Base-by-base conservation (phyloP, 2,113 vertebrate genomes). In the Vulpes vulpes region DNA sequence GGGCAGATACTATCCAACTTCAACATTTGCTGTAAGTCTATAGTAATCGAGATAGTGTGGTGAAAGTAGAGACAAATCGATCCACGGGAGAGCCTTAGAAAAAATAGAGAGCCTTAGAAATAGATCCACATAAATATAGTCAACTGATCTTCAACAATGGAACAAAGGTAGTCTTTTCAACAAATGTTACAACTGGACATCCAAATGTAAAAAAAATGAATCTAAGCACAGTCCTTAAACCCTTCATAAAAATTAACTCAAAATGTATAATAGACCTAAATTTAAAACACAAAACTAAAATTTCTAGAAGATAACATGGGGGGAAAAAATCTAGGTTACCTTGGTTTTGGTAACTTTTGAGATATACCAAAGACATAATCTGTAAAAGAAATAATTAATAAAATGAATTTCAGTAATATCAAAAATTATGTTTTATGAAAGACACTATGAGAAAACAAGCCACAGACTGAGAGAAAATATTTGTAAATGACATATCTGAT, bases 171-270 rank as follows among this genome's bases (percentile, higher is more conserved):
- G 2, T 57, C n/a, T 84, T 96, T 92, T 76, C 76, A 91, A 57
- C 14, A 96, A 74, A 91, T 60, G 10, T 20, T 12, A 60, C 38
- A 91, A 73, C 5, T 82, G 49, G 15, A 91, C 15, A 90, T 17
- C 43, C 5, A 57, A 27, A 81, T 71, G 27, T 1, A 55, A 82
- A 27, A 69, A 78, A 78, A 60, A 78, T 14, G 6, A 43, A 78
- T 43, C 27, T 78, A 93, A n/a, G 55, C 49, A 88, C n/a, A 84
- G 53, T 82, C 5, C 1, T 64, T 59, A 79, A 3, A 79, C 6
- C 11, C 57, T 84, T 88, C n/a, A 89, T n/a, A 67, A 80, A 85
- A 96, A 79, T 64, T 57, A 73, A 90, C 14, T 83, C 94, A 88
- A 80, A 91, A 84, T 60, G 4, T 32, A 79, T 79, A 27, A 79